Evolutionary conservation across 2,888 invertebrate species (phyloP), one percentile per base, ranked within the genome.

Genomic region (Aspidiotus destructor): DNA sequence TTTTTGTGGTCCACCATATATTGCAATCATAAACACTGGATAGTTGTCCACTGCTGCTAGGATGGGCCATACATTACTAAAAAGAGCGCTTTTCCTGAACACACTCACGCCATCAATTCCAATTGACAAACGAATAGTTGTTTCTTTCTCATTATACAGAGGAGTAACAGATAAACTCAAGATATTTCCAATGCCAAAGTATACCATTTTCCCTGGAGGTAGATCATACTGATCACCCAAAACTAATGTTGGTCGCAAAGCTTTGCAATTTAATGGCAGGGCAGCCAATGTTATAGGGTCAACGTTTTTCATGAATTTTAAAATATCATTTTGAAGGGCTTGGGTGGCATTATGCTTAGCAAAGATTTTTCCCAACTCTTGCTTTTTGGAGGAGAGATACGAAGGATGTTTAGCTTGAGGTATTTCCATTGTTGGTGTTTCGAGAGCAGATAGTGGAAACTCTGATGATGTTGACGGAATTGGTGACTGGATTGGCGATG

Each of bases 11-110:
- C 64, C 64, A 7, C 41, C 17, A 55, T 65, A 65, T 13, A 41
- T n/a, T 5, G 44, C 67, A 58, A 67, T 67, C 13, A 67, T 67
- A 44, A 67, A 67, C 11, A 58, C 55, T 16, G n/a, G 44, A 15
- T 41, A 44, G 13, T 67, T 41, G 13, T 44, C 41, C 8, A 41
- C 9, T 44, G n/a, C 10, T 8, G 60, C 60, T 11, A 68, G 15
- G 13, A 68, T 58, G 15, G 67, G 67, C 60, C 67, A 68, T n/a
- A 68, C 28, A 28, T 28, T 28, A 28, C 28, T 28, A 5, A 28
- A 28, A 5, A 28, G 28, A 28, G 28, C 28, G 28, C 28, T 28
- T 28, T 28, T 28, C 2, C 5, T 28, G 28, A 28, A 28, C 28
- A 28, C 28, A 28, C 28, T 28, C 2, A 48, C n/a, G 6, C 67